Percentiles rank a stretch among this genome's conserved stretches.
phyloP scores from a whole-genome alignment of 2,113 vertebrate species.

The Cariama cristata region DNA sequence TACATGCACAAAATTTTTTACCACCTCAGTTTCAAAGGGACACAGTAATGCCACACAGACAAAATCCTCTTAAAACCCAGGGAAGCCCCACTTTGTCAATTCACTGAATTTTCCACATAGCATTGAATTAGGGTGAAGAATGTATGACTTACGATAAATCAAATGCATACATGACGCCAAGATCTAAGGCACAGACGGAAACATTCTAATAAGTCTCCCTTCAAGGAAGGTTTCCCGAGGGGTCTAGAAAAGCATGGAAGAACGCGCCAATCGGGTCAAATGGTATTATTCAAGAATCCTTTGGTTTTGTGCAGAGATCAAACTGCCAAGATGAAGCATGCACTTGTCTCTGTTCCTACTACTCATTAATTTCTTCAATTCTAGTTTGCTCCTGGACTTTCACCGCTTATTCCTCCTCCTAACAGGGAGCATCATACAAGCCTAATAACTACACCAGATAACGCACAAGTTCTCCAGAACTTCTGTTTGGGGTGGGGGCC shows the following conservation, averaged over 20 bases:
- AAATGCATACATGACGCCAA: neutral
- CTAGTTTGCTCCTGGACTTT: neutral
- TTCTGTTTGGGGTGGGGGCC: neutral
- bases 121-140: neutral
- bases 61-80: neutral
- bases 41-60: neutral
- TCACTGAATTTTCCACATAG: neutral
- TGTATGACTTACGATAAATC: neutral
- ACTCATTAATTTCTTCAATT: neutral
- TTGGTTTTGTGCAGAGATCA: slow-evolving; percentile 25
- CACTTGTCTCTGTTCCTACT: neutral
- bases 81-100: neutral
- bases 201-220: neutral
- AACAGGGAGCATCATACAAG: neutral
- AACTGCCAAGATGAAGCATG: neutral
- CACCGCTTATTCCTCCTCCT: neutral
- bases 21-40: neutral
- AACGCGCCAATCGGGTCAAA: neutral
- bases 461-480: neutral
- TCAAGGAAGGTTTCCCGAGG: neutral
- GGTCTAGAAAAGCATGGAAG: neutral
- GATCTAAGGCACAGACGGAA: slow-evolving; percentile 49
- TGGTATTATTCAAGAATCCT: neutral
- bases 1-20: neutral
- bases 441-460: neutral